Percentiles rank a stretch among this genome's conserved stretches.
phyloP scores from a whole-genome alignment of 2,888 invertebrate genomes.

The Ornithoptera alexandrae region DNA sequence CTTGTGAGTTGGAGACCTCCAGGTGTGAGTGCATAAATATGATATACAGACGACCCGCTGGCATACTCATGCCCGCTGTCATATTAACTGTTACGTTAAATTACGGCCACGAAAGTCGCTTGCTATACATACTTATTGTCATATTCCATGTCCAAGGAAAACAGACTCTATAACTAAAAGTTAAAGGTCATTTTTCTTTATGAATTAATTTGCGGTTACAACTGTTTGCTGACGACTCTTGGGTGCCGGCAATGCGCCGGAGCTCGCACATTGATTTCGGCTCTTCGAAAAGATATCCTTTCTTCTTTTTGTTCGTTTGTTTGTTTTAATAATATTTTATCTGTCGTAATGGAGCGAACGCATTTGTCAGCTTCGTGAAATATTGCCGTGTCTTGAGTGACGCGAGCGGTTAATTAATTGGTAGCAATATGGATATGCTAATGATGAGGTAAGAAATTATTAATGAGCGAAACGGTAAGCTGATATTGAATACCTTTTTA shows the following conservation, averaged over 20 bases:
- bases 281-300: constrained; percentile 75
- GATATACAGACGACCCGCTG: constrained; percentile 75
- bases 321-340: constrained; percentile 81
- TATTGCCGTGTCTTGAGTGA: constrained; percentile 64
- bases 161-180: constrained; percentile 27
- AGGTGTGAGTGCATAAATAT: constrained; percentile 80
- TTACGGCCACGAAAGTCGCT: constrained; percentile 72
- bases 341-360: constrained; percentile 75
- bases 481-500: background rate
- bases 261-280: constrained; percentile 79
- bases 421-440: constrained; percentile 62
- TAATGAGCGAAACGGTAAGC: constrained; percentile 26
- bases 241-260: constrained; percentile 59
- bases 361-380: constrained; percentile 77
- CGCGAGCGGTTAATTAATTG: constrained; percentile 71
- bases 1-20: constrained; percentile 66
- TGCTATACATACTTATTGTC: constrained; percentile 66
- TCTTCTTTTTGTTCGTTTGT: constrained; percentile 66
- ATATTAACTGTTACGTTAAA: constrained; percentile 81
- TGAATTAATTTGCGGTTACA: constrained; percentile 31
- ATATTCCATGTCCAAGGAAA: constrained; percentile 39
- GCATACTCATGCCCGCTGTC: constrained; percentile 77
- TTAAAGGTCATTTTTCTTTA: constrained; percentile 36
- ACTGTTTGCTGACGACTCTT: constrained; percentile 39
- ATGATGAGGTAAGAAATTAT: constrained; percentile 56